Evolutionary conservation across 2,888 invertebrate species (phyloP).

Genomic region (Drosophila lutescens): DNA sequence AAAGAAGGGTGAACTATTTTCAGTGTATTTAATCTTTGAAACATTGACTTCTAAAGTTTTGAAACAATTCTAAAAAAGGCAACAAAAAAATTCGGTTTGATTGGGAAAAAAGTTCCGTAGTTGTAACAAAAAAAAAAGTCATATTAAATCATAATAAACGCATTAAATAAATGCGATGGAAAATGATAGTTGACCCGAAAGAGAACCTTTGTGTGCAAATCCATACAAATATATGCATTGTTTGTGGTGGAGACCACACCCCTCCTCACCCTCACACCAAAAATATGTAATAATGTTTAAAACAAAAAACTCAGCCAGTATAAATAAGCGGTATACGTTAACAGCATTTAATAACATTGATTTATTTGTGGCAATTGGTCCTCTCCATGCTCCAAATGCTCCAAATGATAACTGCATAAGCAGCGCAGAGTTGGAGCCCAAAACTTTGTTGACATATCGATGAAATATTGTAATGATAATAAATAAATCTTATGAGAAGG

Average conservation of each 20-base stretch:
- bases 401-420: conserved; percentile 16
- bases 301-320: conserved; percentile 15
- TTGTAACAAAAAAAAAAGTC: neutral
- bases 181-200: conserved; percentile 1
- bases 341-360: conserved; percentile 68
- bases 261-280: neutral
- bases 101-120: neutral
- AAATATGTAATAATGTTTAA: conserved; percentile 7
- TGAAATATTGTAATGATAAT: conserved; percentile 15
- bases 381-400: conserved; percentile 13
- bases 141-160: neutral
- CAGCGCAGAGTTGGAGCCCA: conserved; percentile 11
- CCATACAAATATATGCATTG: neutral
- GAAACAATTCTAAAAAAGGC: neutral
- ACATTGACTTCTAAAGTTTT: neutral
- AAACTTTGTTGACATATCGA: conserved; percentile 11
- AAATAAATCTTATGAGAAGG: conserved; percentile 16
- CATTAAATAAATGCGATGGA: neutral
- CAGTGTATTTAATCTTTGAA: no score
- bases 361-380: conserved; percentile 51
- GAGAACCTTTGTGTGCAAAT: neutral
- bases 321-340: conserved; percentile 37
- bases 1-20: no score
- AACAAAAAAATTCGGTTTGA: neutral
- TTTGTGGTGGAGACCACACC: neutral